Evolutionary conservation across 2,888 invertebrate species (phyloP).

Genomic region (Yponomeuta sedellus): DNA sequence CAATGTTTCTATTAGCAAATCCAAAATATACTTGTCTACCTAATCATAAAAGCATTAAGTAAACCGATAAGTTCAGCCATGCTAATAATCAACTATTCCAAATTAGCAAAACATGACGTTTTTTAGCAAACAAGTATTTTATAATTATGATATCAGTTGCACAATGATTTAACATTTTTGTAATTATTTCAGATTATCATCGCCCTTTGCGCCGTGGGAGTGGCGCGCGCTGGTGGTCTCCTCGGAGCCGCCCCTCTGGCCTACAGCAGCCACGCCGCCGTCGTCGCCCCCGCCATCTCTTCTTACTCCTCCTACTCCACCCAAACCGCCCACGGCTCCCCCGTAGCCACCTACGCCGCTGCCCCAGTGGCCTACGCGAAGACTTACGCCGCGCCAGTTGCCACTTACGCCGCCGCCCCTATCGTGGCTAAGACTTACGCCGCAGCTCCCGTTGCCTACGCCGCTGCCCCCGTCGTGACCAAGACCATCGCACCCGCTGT

Average conservation of each 20-base stretch:
- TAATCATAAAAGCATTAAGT: no score
- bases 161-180: slow-evolving; percentile 19
- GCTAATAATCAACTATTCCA: no score
- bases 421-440: slow-evolving; percentile 34
- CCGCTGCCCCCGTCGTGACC: slow-evolving; percentile 30
- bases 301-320: slow-evolving; percentile 44
- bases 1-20: background rate
- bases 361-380: slow-evolving; percentile 33
- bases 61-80: no score
- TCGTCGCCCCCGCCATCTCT: slow-evolving; percentile 39
- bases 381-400: slow-evolving; percentile 35
- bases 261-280: slow-evolving; percentile 29
- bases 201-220: slow-evolving; percentile 76
- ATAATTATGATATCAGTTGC: no score
- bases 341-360: slow-evolving; percentile 31
- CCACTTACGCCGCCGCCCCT: slow-evolving; percentile 62
- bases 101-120: no score
- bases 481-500: slow-evolving; percentile 36
- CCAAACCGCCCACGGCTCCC: slow-evolving; percentile 55
- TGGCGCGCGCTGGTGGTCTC: slow-evolving; percentile 75
- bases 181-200: slow-evolving; percentile 66
- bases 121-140: no score
- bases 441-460: slow-evolving; percentile 26
- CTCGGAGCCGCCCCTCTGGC: slow-evolving; percentile 56
- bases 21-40: no score